Percentiles rank a stretch among this genome's conserved stretches.
Evolutionary conservation across 2,888 invertebrate genomes (phyloP).

Genomic region (Germaria angustata): DNA sequence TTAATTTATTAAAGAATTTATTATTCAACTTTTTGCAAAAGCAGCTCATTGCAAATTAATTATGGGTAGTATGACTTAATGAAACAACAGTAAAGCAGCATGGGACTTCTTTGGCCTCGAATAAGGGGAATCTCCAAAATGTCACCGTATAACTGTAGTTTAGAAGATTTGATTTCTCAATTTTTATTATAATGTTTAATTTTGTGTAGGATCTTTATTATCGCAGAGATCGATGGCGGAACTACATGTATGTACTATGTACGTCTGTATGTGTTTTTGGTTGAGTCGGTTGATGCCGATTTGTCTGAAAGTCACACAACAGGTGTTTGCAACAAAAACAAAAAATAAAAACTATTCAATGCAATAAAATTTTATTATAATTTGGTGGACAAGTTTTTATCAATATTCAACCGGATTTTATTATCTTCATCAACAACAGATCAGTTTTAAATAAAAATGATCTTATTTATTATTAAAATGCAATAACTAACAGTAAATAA

Average conservation of each 20-base stretch:
- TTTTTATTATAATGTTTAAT: not conserved
- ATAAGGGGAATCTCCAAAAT: constrained; percentile 31
- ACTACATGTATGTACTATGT: not conserved
- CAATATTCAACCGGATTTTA: too few relatives aligned
- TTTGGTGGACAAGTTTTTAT: not conserved
- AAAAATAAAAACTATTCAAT: not conserved
- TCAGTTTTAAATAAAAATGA: too few relatives aligned
- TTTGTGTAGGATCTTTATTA: constrained; percentile 7
- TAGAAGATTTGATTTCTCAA: not conserved
- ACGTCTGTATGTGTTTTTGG: not conserved
- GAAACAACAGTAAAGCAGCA: not conserved
- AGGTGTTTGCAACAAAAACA: not conserved
- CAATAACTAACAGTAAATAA: too few relatives aligned
- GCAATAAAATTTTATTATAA: not conserved
- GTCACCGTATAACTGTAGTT: constrained; percentile 9
- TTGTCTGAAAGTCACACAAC: constrained; percentile 15
- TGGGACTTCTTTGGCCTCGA: constrained; percentile 23
- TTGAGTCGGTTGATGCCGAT: not conserved
- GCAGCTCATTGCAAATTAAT: not conserved
- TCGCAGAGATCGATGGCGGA: not conserved
- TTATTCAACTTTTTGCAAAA: not conserved
- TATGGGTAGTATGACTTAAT: not conserved
- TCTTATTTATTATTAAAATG: too few relatives aligned
- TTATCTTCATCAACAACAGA: too few relatives aligned
- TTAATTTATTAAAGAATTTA: constrained; percentile 21